phyloP scores from a whole-genome alignment of 37 sponge, comb jelly and placozoan genomes.

The Cliona cf. orientalis region DNA sequence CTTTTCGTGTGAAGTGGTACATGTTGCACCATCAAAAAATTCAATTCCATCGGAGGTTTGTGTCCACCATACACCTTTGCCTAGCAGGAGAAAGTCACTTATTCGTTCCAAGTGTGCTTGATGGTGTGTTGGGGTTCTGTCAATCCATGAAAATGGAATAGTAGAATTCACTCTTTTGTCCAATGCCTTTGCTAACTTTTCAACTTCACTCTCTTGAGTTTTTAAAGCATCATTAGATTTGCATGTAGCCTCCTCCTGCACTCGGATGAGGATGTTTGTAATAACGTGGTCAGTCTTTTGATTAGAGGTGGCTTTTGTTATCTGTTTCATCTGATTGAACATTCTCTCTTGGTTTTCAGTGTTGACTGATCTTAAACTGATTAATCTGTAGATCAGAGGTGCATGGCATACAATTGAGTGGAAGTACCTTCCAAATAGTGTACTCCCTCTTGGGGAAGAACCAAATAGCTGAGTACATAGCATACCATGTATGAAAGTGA shows the following conservation, averaged over 20 bases:
- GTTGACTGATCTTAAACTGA: not conserved
- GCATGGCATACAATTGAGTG: conserved; percentile 13
- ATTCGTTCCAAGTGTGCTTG: conserved; percentile 21
- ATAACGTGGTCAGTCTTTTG: conserved; percentile 7
- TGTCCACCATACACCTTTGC: conserved; percentile 3
- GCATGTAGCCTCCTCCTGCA: not conserved
- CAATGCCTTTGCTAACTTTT: conserved; percentile 2
- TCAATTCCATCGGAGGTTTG: not conserved
- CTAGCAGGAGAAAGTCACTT: not conserved
- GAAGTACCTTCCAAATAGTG: conserved; percentile 29
- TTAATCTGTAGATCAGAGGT: conserved; percentile 6
- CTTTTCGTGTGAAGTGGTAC: too few relatives aligned
- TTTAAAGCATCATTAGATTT: not conserved
- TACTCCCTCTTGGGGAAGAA: not conserved
- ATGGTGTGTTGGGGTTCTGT: not conserved
- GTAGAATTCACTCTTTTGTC: not conserved
- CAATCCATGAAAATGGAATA: conserved; percentile 12
- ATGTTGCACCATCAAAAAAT: not conserved
- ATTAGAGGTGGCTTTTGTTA: conserved; percentile 25
- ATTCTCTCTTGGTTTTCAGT: conserved; percentile 32
- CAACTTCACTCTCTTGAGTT: not conserved
- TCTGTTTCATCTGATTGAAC: conserved; percentile 22
- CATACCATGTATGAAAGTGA: conserved; percentile 10
- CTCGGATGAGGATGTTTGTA: not conserved
- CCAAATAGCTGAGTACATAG: not conserved